Conservation (phyloP, 2,797 vertebrate species). For the Avahi laniger region DNA sequence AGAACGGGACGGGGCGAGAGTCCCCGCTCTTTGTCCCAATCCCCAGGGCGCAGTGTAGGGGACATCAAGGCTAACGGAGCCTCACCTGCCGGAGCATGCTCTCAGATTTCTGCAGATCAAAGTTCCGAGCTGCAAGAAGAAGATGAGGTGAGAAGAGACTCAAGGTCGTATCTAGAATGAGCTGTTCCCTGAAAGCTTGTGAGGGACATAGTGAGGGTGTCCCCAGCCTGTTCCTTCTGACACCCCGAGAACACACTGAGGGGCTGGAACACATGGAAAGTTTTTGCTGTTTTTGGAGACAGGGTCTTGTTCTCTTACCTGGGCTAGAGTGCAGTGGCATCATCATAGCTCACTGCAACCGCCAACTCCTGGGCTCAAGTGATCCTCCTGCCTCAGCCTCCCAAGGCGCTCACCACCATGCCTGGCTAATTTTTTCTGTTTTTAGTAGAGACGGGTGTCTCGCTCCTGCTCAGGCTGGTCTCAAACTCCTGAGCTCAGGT, state of each 20-base stretch:
- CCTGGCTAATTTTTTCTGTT: not conserved
- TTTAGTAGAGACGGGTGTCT: too few species aligned
- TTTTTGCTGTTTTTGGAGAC: not conserved
- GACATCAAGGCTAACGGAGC: fast-evolving
- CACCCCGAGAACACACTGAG: not conserved
- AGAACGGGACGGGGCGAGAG: not conserved
- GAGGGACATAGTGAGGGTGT: not conserved
- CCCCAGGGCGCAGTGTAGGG: fast-evolving
- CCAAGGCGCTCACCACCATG: not conserved
- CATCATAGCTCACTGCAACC: not conserved
- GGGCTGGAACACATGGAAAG: not conserved
- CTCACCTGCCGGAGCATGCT: slow-evolving; percentile 92
- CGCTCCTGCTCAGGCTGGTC: too few species aligned
- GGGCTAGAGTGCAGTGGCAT: not conserved
- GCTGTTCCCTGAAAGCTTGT: not conserved
- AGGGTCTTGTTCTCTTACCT: not conserved
- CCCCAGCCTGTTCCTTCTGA: not conserved
- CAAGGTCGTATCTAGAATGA: not conserved
- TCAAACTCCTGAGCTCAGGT: too few species aligned
- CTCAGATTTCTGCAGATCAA: slow-evolving; percentile 91
- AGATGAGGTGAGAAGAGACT: not conserved
- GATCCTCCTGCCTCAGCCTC: not conserved
- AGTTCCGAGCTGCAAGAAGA: slow-evolving; percentile 87
- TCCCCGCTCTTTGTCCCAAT: fast-evolving
- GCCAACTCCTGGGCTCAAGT: not conserved